phyloP scores from a whole-genome alignment of 2,888 invertebrate genomes.

The Eupithecia inturbata region DNA sequence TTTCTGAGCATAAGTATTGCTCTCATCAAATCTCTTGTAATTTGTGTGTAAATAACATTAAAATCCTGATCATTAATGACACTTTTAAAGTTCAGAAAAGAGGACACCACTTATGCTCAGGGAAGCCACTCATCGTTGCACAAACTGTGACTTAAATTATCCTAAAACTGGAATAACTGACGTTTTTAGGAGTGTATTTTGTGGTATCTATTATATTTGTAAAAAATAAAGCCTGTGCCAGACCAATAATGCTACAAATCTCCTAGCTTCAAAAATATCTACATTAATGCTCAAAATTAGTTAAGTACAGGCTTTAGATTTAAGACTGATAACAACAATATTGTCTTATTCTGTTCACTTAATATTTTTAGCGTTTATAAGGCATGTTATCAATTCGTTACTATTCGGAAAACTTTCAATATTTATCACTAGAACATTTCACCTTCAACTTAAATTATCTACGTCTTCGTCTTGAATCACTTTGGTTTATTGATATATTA shows the following conservation, averaged over 20 bases:
- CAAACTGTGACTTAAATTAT: background rate
- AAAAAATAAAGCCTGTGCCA: constrained; percentile 14
- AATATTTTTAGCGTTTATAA: constrained; percentile 18
- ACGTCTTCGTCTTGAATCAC: constrained; percentile 36
- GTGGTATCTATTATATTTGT: constrained; percentile 7
- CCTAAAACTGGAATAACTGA: constrained; percentile 4
- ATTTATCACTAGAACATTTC: constrained; percentile 17
- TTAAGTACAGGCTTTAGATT: constrained; percentile 5
- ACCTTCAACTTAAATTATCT: constrained; percentile 35
- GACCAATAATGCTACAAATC: constrained; percentile 9
- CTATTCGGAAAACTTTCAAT: constrained; percentile 7
- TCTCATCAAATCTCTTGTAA: background rate
- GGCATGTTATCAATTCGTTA: constrained; percentile 29
- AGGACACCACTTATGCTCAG: background rate
- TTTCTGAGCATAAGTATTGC: background rate
- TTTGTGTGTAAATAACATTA: background rate
- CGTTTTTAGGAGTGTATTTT: constrained; percentile 4
- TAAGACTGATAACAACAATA: constrained; percentile 11
- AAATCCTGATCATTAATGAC: background rate
- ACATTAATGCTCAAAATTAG: background rate
- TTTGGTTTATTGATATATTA: constrained; percentile 41
- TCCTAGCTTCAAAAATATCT: constrained; percentile 9
- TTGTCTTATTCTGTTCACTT: constrained; percentile 17
- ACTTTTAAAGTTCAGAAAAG: background rate
- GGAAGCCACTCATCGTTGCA: background rate